Conservation (phyloP, 2,113 vertebrate species). For the Sebastes schlegelii region DNA sequence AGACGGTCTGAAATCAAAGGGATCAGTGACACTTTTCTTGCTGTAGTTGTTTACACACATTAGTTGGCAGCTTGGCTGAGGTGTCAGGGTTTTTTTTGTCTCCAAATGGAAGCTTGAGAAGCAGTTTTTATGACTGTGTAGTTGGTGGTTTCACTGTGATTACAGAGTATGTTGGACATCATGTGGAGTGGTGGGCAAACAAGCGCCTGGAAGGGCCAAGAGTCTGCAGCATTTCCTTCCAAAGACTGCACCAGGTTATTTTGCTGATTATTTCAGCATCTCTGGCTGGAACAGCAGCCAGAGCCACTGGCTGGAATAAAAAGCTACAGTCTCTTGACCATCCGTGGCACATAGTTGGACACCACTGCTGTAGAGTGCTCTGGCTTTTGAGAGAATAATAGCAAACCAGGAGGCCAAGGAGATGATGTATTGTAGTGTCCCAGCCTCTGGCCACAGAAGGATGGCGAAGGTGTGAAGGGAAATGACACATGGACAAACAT, state of each 20-base stretch:
- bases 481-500: conserved; percentile 38
- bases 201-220: conserved; percentile 13
- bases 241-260: conserved; percentile 30
- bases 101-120: conserved; percentile 28
- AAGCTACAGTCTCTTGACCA: conserved; percentile 8
- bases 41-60: conserved; percentile 51
- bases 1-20: conserved; percentile 40
- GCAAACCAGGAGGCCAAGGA: neutral
- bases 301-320: conserved; percentile 7
- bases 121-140: conserved; percentile 16
- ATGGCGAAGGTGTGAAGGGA: conserved; percentile 6
- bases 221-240: conserved; percentile 23
- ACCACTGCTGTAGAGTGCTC: neutral
- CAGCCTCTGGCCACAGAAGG: conserved; percentile 12
- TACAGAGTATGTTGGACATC: conserved; percentile 23
- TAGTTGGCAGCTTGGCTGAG: conserved; percentile 42
- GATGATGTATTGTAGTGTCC: conserved; percentile 10
- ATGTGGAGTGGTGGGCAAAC: conserved; percentile 41
- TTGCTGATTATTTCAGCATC: conserved; percentile 10
- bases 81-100: conserved; percentile 38
- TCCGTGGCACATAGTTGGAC: neutral
- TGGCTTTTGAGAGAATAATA: conserved; percentile 4
- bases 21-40: conserved; percentile 35
- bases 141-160: conserved; percentile 28
- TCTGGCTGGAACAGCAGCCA: conserved; percentile 1